Base-by-base conservation (phyloP, 1,140 invertebrate species). In the Drosophila baimaii region DNA sequence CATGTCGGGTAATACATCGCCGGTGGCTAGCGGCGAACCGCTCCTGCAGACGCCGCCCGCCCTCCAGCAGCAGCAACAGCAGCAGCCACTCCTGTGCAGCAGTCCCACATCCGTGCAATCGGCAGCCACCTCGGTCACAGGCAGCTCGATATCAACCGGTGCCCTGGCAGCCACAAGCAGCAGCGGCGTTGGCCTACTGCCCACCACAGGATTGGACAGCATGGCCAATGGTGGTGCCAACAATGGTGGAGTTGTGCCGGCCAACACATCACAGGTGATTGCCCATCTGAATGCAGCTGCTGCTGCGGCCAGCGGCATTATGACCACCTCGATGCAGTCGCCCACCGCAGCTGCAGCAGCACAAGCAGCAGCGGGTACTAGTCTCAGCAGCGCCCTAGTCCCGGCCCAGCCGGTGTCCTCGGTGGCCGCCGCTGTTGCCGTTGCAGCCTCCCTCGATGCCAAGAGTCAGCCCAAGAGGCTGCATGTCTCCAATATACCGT, bases 401-500 rank as follows among this genome's bases (percentile, higher is more conserved):
- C 80, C 83, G 62, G 62, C 83, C 8, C 85, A 90, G 66, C 46
- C 79, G 43, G 71, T 77, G 17, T 52, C 84, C 37, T 76, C 81
- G 55, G 76, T 90, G 70, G 66, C 84, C 41, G 77, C 78, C 17
- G 84, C 83, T 7, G 80, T 71, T 0, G 83, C 83, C 17, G 68
- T 65, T 1, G 73, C 75, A 31, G 79, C 84, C 59, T 62, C 88
- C 41, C 44, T 83, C 54, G 92, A 92, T 83, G 81, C 91, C 77
- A 95, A 95, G 90, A 94, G 93, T 79, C 96, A 96, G 92, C 96
- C 96, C 41, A 98, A 98, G 92, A 94, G 96, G 86, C 94, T 97
- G 71, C 97, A 98, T 92, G 98, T 99, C 88, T 99, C 98, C 91
- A 99, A 99, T 94, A 99, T 99, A 95, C 98, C 98, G 77, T 99